Evolutionary conservation across 2,888 invertebrate genomes (phyloP).

Genomic region (Pollenia labialis): DNA sequence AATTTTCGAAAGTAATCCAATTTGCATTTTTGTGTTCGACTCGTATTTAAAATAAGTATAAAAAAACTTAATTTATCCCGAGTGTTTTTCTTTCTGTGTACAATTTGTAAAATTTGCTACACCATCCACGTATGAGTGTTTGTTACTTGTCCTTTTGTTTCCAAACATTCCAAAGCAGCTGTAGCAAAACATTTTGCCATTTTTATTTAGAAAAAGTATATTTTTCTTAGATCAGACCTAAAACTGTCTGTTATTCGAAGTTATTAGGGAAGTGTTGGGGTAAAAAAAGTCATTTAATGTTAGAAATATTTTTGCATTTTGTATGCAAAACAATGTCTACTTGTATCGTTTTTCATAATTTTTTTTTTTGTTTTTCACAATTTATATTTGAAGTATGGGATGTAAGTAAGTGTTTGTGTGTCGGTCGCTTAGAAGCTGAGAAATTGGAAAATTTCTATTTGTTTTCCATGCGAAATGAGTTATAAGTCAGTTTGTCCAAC

Average conservation of each 20-base stretch:
- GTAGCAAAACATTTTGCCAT: constrained; percentile 22
- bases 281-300: background rate
- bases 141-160: background rate
- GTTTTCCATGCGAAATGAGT: constrained; percentile 8
- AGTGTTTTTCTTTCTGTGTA: background rate
- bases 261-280: background rate
- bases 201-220: background rate
- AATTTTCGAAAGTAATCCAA: no score
- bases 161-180: constrained; percentile 7
- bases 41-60: no score
- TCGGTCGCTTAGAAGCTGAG: background rate
- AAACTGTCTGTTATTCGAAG: background rate
- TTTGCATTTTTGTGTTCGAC: no score
- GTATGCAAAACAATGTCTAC: constrained; percentile 30
- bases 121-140: background rate
- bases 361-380: constrained; percentile 9
- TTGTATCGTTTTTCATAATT: background rate
- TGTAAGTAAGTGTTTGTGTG: background rate
- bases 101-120: background rate
- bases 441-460: constrained; percentile 20
- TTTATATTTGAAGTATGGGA: background rate
- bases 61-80: background rate
- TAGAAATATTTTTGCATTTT: constrained; percentile 34
- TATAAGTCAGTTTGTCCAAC: constrained; percentile 45
- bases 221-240: background rate